Base-by-base conservation (phyloP, 53 echinoderm and acorn worm species). In the Astropecten irregularis region DNA sequence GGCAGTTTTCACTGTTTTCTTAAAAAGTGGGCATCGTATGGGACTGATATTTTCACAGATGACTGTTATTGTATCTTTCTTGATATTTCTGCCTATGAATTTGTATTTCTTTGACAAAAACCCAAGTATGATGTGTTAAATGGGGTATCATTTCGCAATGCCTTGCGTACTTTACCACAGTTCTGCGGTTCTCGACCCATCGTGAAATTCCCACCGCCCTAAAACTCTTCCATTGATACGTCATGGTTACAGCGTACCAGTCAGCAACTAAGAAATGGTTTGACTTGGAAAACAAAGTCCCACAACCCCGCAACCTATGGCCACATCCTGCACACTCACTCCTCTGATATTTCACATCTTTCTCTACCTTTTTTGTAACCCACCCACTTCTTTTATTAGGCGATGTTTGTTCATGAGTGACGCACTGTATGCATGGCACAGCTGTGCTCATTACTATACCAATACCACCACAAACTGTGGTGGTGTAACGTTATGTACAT, bases 281-380 rank as follows among this genome's bases (percentile, higher is more conserved):
- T 69, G 47, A 29, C 28, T 49, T 40, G 15, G 49, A 68, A 42
- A 40, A 27, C 47, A 69, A 66, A 42, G 29, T 28, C 26, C 49
- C 1, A 2, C 23, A 21, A 14, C 29, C 11, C 10, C 14, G 59
- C 59, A 31, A 58, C 37, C 65, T 37, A n/a, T 64, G 36, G 53
- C 54, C 71, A 71, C 71, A 52, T 71, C 71, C 71, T 71, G 71
- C 25, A 52, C 35, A 51, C 33, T 52, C 49, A 51, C 33, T 23
- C 18, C 18, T 23, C 50, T 52, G 28, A 64, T 36, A 64, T 64
- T 23, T 20, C 11, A 0, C 37, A 7, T 35, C 31, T 56, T 13
- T 44, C 22, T 54, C 13, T 23, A 54, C 21, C 54, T 26, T n/a
- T n/a, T n/a, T n/a, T n/a, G n/a, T 18, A 11, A 58, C 28, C 59